A percentile compares a stretch with the other conserved stretches of the same genome.
phyloP scores from a whole-genome alignment of 2,797 vertebrate species.

The Macroramphosus scolopax region DNA sequence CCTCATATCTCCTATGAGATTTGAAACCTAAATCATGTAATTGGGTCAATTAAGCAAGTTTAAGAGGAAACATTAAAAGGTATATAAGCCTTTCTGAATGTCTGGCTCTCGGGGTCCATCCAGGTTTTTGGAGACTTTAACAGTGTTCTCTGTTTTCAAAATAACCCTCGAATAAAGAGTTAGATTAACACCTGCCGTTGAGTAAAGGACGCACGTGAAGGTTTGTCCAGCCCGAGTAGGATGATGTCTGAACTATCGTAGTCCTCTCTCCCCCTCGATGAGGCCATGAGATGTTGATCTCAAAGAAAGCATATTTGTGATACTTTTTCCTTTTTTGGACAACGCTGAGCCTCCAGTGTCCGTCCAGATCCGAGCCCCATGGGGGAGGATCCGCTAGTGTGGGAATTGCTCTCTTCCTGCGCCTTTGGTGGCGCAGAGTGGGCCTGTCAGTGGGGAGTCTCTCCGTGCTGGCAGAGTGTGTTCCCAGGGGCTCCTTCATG shows the following conservation, averaged over 20 bases:
- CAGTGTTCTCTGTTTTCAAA: constrained; percentile 31
- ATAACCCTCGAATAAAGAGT: constrained; percentile 37
- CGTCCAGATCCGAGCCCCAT: constrained; percentile 58
- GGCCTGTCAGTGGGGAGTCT: constrained; percentile 76
- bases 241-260: constrained; percentile 33
- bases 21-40: constrained; percentile 51
- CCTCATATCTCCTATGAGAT: constrained; percentile 40
- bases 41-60: constrained; percentile 35
- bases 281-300: constrained; percentile 60
- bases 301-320: constrained; percentile 66
- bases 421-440: constrained; percentile 61
- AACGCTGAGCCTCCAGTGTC: constrained; percentile 49
- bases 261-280: constrained; percentile 29
- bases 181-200: constrained; percentile 52
- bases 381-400: constrained; percentile 68
- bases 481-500: constrained; percentile 75
- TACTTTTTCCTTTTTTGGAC: constrained; percentile 73
- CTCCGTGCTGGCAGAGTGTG: constrained; percentile 62
- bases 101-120: constrained; percentile 29
- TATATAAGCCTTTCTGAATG: constrained; percentile 24
- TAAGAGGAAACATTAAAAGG: constrained; percentile 47
- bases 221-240: constrained; percentile 10
- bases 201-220: constrained; percentile 28
- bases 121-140: constrained; percentile 35
- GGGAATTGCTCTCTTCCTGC: constrained; percentile 78